Evolutionary conservation across 2,113 vertebrate genomes (phyloP).

Genomic region (Pangasianodon hypophthalmus): DNA sequence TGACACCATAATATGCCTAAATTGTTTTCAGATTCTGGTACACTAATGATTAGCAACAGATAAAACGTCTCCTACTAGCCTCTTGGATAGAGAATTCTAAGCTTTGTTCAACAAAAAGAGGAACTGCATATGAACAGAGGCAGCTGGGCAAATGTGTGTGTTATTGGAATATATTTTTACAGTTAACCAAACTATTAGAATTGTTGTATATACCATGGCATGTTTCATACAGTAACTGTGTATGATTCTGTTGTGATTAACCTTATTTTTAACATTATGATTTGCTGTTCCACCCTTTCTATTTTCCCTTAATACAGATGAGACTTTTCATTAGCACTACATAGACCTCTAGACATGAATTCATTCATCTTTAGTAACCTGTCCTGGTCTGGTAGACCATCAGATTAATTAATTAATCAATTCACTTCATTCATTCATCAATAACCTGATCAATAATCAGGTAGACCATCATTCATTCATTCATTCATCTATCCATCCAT

Average conservation of each 20-base stretch:
- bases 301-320: neutral
- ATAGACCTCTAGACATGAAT: neutral
- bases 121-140: neutral
- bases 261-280: neutral
- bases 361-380: neutral
- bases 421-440: too few relatives aligned
- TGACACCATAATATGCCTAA: neutral
- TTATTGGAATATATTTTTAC: neutral
- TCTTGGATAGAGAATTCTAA: neutral
- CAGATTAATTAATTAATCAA: too few relatives aligned
- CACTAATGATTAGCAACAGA: neutral
- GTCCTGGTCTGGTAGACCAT: neutral
- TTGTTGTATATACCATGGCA: neutral
- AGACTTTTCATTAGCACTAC: neutral
- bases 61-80: neutral
- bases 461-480: too few relatives aligned
- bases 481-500: too few relatives aligned
- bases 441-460: too few relatives aligned
- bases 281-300: neutral
- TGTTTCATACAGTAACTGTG: neutral
- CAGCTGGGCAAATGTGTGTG: neutral
- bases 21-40: constrained; percentile 22
- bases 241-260: neutral
- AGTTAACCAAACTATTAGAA: neutral
- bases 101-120: neutral